Base-by-base conservation (phyloP, 1,140 invertebrate species). In the Teleogryllus occipitalis region DNA sequence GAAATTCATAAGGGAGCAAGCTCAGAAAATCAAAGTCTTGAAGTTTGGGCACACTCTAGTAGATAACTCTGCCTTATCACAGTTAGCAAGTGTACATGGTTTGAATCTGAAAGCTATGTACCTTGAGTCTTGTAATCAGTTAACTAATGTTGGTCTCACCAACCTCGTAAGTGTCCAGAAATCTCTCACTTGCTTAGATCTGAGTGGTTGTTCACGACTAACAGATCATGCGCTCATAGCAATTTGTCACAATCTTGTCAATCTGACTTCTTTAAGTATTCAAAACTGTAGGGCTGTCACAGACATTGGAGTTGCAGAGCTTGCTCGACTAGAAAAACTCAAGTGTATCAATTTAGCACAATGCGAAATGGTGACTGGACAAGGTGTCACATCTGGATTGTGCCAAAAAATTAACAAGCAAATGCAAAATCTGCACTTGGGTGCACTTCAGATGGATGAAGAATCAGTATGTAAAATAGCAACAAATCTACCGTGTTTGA, bases 31-130 rank as follows among this genome's bases (percentile, higher is more conserved):
- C 7, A 91, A 89, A 82, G 85, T 87, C 18, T 82, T 94, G 22
- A 86, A 90, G 81, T 90, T 94, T 81, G 90, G 90, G 76, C 88
- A 89, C 78, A 94, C 92, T 46, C 84, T 91, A 0, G 90, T 94
- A 74, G 89, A 91, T 84, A 90, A 91, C 75, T 84, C 87, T 49
- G 87, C 91, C n/a, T 83, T 94, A 48, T 85, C 86, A 81, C 84
- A 86, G 6, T 82, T 93, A 21, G 86, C 88, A 48, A 85, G 88
- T 81, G 82, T 90, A 8, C 83, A 87, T 76, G 84, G 87, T 80
- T 84, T 93, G 10, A 82, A 88, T 80, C 82, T 94, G 14, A 83
- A 90, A 80, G 87, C 87, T 12, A 82, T 94, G 12, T 85, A 88
- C 83, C 83, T 93, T 46, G 85, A 87, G 80, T 86, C 85, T 2